phyloP scores from a whole-genome alignment of 2,888 invertebrate species.

The Uropetala carovei region DNA sequence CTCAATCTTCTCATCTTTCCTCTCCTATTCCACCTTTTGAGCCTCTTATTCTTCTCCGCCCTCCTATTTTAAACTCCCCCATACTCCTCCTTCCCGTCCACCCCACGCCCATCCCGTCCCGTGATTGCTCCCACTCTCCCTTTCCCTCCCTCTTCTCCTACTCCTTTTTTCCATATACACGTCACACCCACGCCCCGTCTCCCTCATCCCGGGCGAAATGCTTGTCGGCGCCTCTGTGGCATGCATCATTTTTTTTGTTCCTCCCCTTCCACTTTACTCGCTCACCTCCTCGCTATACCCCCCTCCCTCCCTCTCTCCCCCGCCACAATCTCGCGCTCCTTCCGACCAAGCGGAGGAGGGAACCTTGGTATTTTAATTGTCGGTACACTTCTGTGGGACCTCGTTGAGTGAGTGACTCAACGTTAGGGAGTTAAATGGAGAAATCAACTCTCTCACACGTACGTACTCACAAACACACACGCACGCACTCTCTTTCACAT shows the following conservation, averaged over 20 bases:
- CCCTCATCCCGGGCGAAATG: not conserved
- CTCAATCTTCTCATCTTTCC: slow-evolving; percentile 29
- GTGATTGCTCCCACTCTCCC: not conserved
- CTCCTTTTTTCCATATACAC: not conserved
- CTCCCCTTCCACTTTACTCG: not conserved
- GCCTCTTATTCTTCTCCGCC: slow-evolving; percentile 19
- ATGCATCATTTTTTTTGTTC: slow-evolving; percentile 1
- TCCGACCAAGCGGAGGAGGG: not conserved
- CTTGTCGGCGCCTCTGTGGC: slow-evolving; percentile 33
- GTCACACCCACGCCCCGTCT: slow-evolving; percentile 30
- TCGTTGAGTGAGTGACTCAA: slow-evolving; percentile 23
- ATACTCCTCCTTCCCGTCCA: not conserved
- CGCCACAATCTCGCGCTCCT: not conserved
- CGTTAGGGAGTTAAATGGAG: slow-evolving; percentile 6
- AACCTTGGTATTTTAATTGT: slow-evolving; percentile 52
- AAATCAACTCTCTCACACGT: slow-evolving; percentile 25
- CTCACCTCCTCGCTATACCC: not conserved
- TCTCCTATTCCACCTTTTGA: slow-evolving; percentile 3
- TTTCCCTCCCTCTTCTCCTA: not conserved
- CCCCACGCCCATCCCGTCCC: not conserved
- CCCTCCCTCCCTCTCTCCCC: not conserved
- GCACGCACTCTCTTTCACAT: not conserved
- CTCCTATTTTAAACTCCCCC: not conserved
- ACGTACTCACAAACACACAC: not conserved
- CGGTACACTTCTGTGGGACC: slow-evolving; percentile 35